Percentiles rank a stretch among this genome's conserved stretches.
Conservation (phyloP, 2,113 vertebrate genomes). For the Sorex araneus region DNA sequence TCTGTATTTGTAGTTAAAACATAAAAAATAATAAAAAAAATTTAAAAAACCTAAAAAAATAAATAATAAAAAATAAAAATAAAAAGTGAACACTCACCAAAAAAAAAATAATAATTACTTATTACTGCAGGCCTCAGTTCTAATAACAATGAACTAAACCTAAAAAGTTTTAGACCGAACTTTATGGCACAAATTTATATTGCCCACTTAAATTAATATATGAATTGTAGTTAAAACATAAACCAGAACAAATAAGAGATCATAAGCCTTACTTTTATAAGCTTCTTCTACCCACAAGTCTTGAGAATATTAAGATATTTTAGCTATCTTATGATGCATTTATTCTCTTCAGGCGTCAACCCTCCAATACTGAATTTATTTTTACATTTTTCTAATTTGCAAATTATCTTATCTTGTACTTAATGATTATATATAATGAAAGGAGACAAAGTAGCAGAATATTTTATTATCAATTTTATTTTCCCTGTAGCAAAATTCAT, state of each 20-base stretch:
- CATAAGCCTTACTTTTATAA: constrained; percentile 32
- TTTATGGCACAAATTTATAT: too few relatives aligned
- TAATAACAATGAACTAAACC: not conserved
- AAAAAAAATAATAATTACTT: too few relatives aligned
- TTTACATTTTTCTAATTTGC: constrained; percentile 26
- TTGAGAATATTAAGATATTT: constrained; percentile 51
- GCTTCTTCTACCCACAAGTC: constrained; percentile 10
- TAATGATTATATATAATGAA: constrained; percentile 33
- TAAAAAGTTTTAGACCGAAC: too few relatives aligned
- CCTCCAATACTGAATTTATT: constrained; percentile 37
- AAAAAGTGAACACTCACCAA: too few relatives aligned
- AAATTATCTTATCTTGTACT: constrained; percentile 60
- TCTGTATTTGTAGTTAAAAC: constrained; percentile 70
- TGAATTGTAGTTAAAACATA: constrained; percentile 50
- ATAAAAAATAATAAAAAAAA: constrained; percentile 65
- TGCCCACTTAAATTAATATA: too few relatives aligned
- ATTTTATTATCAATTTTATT: constrained; percentile 58
- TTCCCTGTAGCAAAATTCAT: constrained; percentile 21
- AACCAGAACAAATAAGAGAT: constrained; percentile 64
- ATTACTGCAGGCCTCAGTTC: not conserved
- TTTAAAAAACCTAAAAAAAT: too few relatives aligned
- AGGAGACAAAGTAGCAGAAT: constrained; percentile 42
- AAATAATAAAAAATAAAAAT: too few relatives aligned
- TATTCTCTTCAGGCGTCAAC: constrained; percentile 53
- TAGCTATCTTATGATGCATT: constrained; percentile 35